phyloP scores from a whole-genome alignment of 2,888 invertebrate species.

The Euplagia quadripunctaria region DNA sequence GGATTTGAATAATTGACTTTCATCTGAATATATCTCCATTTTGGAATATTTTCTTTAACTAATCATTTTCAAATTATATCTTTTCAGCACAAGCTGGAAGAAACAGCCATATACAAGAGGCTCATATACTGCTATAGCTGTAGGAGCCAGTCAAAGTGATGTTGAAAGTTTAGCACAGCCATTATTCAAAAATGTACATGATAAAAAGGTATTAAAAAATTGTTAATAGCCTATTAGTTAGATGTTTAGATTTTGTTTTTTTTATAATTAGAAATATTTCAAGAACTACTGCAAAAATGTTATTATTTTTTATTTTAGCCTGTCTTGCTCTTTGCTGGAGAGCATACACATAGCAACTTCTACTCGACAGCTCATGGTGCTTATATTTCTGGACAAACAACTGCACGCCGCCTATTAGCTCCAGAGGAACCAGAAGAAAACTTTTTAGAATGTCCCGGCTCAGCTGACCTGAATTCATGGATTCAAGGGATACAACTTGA shows the following conservation, averaged over 20 bases:
- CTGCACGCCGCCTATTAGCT: conserved; percentile 91
- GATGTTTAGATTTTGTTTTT: background rate
- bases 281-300: background rate
- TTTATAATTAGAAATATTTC: background rate
- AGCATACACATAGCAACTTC: conserved; percentile 97
- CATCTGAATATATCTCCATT: background rate
- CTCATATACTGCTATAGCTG: conserved; percentile 96
- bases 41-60: background rate
- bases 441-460: conserved; percentile 91
- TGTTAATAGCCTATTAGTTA: background rate
- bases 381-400: conserved; percentile 94
- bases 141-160: conserved; percentile 95
- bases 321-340: conserved; percentile 95
- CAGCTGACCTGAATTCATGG: conserved; percentile 95
- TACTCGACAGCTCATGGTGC: conserved; percentile 99
- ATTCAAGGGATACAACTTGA: conserved; percentile 95
- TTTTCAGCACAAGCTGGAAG: conserved; percentile 94
- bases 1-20: conserved; percentile 47
- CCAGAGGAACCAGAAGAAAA: conserved; percentile 89
- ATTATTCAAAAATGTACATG: conserved; percentile 90
- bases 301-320: conserved; percentile 87
- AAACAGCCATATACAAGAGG: conserved; percentile 94
- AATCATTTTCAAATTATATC: background rate
- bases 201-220: conserved; percentile 88
- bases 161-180: conserved; percentile 96